phyloP scores from a whole-genome alignment of 2,113 vertebrate species.

The Ardeotis arabs region DNA sequence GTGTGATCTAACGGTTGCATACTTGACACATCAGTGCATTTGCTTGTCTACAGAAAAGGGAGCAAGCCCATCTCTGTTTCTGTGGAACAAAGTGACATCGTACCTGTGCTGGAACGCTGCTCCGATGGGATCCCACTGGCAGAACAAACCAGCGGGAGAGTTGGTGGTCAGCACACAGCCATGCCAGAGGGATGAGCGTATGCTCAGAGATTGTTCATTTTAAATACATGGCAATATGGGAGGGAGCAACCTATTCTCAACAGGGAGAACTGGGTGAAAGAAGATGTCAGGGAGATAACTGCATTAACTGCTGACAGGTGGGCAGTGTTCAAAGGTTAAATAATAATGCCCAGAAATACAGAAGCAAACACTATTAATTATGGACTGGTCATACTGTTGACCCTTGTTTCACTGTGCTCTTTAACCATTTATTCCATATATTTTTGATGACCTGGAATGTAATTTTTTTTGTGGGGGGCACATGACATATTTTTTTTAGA shows the following conservation, averaged over 20 bases:
- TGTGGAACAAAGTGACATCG: not conserved
- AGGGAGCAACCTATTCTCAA: not conserved
- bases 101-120: not conserved
- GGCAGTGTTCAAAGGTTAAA: not conserved
- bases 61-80: not conserved
- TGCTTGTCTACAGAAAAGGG: not conserved
- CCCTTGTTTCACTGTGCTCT: not conserved
- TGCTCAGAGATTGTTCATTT: not conserved
- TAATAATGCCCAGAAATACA: not conserved
- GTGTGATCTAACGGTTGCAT: not conserved
- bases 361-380: not conserved
- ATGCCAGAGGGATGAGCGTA: not conserved
- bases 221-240: rapidly evolving
- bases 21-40: not conserved
- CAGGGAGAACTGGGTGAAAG: not conserved
- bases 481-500: not conserved
- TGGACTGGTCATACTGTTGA: not conserved
- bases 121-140: not conserved
- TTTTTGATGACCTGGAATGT: not conserved
- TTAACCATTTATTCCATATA: not conserved
- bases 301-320: not conserved
- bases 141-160: not conserved
- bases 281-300: not conserved
- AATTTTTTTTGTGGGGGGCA: not conserved
- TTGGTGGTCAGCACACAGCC: rapidly evolving